Percentiles rank a stretch among this genome's conserved stretches.
Evolutionary conservation across 2,113 vertebrate genomes (phyloP).

Genomic region (Fregetta grallaria): DNA sequence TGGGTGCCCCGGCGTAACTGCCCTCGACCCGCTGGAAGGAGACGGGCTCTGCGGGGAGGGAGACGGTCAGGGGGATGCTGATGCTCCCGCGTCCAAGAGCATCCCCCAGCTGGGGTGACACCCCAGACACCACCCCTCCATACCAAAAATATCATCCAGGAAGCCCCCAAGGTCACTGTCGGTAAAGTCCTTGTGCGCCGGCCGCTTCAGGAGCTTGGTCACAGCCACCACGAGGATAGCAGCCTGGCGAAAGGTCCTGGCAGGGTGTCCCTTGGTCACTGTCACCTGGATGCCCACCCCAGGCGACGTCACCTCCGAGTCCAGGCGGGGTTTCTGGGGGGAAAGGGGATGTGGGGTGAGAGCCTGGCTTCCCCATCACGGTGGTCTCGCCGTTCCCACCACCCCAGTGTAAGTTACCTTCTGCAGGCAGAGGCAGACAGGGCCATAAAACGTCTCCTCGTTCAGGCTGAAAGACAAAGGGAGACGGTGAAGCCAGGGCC

Average conservation of each 20-base stretch:
- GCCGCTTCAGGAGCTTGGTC: slow-evolving; percentile 5
- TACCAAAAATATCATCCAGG: slow-evolving; percentile 37
- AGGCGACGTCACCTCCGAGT: not conserved
- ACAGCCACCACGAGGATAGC: not conserved
- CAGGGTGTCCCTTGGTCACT: not conserved
- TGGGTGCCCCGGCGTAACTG: accelerated
- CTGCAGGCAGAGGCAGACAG: not conserved
- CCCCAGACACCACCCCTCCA: not conserved
- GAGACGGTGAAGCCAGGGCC: not conserved
- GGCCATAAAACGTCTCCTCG: not conserved
- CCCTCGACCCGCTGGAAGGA: not conserved
- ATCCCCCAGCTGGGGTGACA: not conserved
- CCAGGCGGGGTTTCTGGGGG: not conserved
- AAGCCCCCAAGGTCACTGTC: slow-evolving; percentile 37
- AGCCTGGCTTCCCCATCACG: not conserved
- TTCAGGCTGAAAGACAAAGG: slow-evolving; percentile 2
- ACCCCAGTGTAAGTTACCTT: not conserved
- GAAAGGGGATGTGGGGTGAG: not conserved
- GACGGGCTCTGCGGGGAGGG: not conserved
- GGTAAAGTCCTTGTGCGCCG: accelerated
- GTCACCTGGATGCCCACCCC: not conserved
- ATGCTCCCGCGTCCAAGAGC: not conserved
- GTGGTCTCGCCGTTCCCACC: accelerated
- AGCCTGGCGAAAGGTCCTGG: not conserved
- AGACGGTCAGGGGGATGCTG: not conserved